phyloP scores from a whole-genome alignment of 1,140 invertebrate species.

The Lamellibrachia luymesi region DNA sequence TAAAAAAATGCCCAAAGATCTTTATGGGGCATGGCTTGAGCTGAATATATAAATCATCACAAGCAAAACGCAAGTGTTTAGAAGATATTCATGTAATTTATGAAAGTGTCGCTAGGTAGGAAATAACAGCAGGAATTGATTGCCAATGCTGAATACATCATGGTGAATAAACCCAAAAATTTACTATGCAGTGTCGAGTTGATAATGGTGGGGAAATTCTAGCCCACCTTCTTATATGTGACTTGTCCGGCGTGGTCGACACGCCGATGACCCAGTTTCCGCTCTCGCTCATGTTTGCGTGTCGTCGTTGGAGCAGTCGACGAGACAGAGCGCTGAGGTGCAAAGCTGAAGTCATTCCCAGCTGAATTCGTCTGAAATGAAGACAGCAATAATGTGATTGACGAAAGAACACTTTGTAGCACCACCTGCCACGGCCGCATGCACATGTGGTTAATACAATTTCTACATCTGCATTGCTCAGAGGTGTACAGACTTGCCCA shows the following conservation, averaged over 20 bases:
- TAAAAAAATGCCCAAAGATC: not conserved
- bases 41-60: not conserved
- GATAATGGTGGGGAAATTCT: not conserved
- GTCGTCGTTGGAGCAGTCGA: not conserved
- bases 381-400: not conserved
- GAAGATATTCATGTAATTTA: not conserved
- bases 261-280: constrained; percentile 27
- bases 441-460: not conserved
- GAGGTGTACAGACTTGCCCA: not conserved
- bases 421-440: not conserved
- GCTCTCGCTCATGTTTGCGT: constrained; percentile 15
- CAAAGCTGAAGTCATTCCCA: not conserved
- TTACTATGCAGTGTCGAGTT: not conserved
- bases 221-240: constrained; percentile 31
- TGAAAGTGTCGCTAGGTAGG: not conserved
- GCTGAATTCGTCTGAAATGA: not conserved
- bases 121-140: not conserved
- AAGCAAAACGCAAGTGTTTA: not conserved
- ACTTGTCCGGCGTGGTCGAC: constrained; percentile 28
- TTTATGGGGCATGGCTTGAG: not conserved
- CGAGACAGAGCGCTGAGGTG: not conserved
- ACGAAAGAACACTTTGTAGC: not conserved
- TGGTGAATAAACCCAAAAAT: too few species aligned
- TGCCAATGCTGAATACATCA: not conserved
- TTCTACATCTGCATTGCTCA: not conserved